phyloP scores from a whole-genome alignment of 2,113 vertebrate species.

The Chloropsis hardwickii region DNA sequence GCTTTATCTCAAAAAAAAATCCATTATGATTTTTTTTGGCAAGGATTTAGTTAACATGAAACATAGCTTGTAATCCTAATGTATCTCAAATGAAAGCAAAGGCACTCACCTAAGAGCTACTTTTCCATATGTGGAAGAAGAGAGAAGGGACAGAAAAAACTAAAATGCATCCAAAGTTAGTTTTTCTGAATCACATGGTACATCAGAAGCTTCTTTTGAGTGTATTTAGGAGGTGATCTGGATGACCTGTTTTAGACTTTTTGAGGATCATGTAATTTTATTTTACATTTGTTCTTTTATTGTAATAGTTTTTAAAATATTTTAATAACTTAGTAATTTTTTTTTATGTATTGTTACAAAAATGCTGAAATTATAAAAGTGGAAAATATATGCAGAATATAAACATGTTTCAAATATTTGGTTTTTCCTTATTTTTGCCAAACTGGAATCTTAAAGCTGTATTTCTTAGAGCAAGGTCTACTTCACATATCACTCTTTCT shows the following conservation, averaged over 20 bases:
- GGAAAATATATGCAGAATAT: neutral
- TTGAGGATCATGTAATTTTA: neutral
- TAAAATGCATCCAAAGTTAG: neutral
- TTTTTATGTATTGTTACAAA: neutral
- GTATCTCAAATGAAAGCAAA: neutral
- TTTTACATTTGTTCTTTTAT: neutral
- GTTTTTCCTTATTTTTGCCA: neutral
- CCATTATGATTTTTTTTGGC: neutral
- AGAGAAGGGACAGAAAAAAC: neutral
- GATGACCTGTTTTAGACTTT: neutral
- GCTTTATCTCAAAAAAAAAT: neutral
- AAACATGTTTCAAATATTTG: conserved; percentile 7
- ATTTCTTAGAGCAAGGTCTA: neutral
- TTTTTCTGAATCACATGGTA: neutral
- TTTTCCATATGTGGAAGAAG: neutral
- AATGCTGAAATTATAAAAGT: neutral
- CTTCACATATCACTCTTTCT: conserved; percentile 26
- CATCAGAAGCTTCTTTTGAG: neutral
- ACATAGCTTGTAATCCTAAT: neutral
- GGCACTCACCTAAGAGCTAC: neutral
- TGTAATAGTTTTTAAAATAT: neutral
- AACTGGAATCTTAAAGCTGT: neutral
- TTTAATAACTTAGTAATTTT: neutral
- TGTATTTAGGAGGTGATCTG: neutral
- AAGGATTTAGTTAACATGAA: neutral